These are phyloP conservation scores for Cryptophagus acutangulus DNA, from an alignment of 2,888 invertebrate genomes.

Conservation along the genomic window DNA sequence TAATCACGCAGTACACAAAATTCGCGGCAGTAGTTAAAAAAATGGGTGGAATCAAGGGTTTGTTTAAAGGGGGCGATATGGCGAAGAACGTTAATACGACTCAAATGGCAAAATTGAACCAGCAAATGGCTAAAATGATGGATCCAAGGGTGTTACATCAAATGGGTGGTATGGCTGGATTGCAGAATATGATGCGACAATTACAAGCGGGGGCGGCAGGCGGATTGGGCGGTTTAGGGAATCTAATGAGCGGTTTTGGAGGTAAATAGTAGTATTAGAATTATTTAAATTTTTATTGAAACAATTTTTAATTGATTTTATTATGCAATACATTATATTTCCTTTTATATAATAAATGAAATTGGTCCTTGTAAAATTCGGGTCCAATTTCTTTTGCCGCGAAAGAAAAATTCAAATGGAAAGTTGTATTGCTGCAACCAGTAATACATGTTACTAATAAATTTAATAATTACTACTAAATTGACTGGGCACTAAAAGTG, in stretches of 20 bases:
- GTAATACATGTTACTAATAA: too few relatives aligned
- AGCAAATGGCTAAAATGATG: conserved; percentile 99
- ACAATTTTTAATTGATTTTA: too few relatives aligned
- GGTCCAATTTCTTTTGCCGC: too few relatives aligned
- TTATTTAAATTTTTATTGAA: too few relatives aligned
- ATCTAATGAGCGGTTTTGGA: conserved; percentile 58
- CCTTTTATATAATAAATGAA: not conserved
- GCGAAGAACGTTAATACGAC: conserved; percentile 97
- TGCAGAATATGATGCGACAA: conserved; percentile 98
- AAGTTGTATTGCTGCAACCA: conserved; percentile 4
- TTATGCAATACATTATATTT: too few relatives aligned
- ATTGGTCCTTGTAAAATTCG: not conserved
- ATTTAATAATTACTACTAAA: too few relatives aligned
- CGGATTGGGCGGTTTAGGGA: conserved; percentile 50
- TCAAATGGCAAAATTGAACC: conserved; percentile 98
- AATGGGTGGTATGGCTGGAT: conserved; percentile 92
- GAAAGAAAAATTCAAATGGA: conserved; percentile 1
- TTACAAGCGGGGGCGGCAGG: conserved; percentile 64
- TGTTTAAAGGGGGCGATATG: conserved; percentile 98
- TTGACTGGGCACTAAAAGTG: too few relatives aligned
- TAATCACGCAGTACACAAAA: conserved; percentile 97
- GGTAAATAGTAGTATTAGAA: too few relatives aligned
- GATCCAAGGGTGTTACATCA: conserved; percentile 97
- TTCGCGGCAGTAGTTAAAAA: conserved; percentile 99
- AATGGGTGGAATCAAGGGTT: conserved; percentile 99